phyloP scores from a whole-genome alignment of 2,797 vertebrate genomes.

The Bryconaethiops microstoma region DNA sequence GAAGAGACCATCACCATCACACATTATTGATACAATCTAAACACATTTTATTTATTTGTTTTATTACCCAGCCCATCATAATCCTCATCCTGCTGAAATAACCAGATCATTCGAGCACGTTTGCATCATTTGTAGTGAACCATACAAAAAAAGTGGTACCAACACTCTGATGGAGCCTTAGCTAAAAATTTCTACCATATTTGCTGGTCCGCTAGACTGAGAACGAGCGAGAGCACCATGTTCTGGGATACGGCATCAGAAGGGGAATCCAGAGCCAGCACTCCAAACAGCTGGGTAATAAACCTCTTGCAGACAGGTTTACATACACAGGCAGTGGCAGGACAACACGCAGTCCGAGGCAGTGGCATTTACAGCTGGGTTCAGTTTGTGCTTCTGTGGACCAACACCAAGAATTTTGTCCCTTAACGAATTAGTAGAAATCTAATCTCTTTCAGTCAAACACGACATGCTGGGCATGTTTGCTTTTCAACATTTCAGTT shows the following conservation, averaged over 20 bases:
- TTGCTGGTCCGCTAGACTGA: neutral
- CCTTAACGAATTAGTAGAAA: neutral
- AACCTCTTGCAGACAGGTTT: neutral
- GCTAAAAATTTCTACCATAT: neutral
- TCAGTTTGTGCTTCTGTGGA: constrained; percentile 16
- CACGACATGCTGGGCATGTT: neutral
- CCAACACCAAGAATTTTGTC: neutral
- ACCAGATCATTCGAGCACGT: neutral
- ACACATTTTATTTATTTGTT: too few species aligned
- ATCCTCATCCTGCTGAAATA: neutral
- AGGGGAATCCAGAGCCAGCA: constrained; percentile 15
- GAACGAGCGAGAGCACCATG: neutral
- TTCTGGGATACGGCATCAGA: constrained; percentile 22
- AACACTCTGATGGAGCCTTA: neutral
- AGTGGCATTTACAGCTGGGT: constrained; percentile 16
- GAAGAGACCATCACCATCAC: too few species aligned
- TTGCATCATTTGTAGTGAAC: neutral
- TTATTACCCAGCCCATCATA: neutral
- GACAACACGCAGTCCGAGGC: constrained; percentile 8
- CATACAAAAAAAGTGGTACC: neutral
- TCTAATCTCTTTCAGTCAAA: neutral
- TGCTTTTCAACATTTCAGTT: neutral
- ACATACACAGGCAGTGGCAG: neutral
- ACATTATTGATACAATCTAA: too few species aligned
- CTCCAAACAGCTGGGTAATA: neutral